Evolutionary conservation across 2,797 vertebrate genomes (phyloP), one percentile per base, ranked within the genome.

Genomic region (Melanotaenia nigrans): DNA sequence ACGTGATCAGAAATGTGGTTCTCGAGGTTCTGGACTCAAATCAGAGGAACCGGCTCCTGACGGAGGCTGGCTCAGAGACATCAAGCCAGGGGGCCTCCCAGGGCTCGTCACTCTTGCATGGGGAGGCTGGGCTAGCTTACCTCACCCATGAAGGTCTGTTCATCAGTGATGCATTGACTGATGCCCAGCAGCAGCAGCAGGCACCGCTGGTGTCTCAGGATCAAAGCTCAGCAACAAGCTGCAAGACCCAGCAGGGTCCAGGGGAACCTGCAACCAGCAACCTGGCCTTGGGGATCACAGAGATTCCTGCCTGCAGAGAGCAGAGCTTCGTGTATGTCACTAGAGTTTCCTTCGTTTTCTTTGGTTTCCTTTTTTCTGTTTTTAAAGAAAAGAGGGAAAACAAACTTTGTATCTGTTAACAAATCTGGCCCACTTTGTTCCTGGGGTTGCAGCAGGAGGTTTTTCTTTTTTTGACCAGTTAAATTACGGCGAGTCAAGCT

Each of bases 111-210:
- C 67, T 58, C 38, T 66, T 45, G 59, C 53, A 77, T 83, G 93
- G 95, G 78, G 96, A 96, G 79, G 92, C 95, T 0, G 97, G 98
- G 87, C 94, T 99, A 73, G 97, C 97, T 69, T 98, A 97, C 89
- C 95, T 99, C 89, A 99, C 96, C 18, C 97, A 98, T 0, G 97
- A 98, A 87, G 97, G 97, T 65, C 89, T 98, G 90, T 99, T 99
- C 84, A 97, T 99, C 85, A 99, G 97, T 14, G 97, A 99, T 0
- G 97, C 97, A 0, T 94, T 97, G 30, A 75, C 83, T 0, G 95
- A 96, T 6, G 93, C 89, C 7, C 95, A 95, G 65, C 92, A 93
- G 73, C 85, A 76, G 78, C 59, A 65, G 63, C 72, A n/a, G 61
- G 88, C 58, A 1, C n/a, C 33, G 24, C 9, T 5, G 3, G 14